phyloP scores from a whole-genome alignment of 2,113 vertebrate species.

The Lamprotornis superbus region DNA sequence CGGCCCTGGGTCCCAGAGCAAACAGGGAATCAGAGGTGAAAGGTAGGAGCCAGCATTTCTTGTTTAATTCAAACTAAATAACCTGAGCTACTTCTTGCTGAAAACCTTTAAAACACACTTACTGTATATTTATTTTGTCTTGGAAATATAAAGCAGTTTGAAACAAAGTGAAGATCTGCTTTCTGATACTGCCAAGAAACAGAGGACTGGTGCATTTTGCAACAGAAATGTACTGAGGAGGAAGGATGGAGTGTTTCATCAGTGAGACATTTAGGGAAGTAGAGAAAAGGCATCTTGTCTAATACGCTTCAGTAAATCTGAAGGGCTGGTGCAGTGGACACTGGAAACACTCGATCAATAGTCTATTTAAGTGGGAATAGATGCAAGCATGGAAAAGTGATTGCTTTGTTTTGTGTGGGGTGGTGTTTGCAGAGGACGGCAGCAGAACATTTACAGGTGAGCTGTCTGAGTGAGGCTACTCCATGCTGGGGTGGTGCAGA shows the following conservation, averaged over 20 bases:
- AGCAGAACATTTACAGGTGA: constrained; percentile 60
- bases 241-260: constrained; percentile 19
- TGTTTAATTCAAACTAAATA: not conserved
- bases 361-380: constrained; percentile 75
- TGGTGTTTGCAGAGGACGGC: constrained; percentile 50
- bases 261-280: constrained; percentile 10
- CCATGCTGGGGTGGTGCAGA: not conserved
- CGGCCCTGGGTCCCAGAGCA: constrained; percentile 30
- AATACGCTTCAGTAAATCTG: constrained; percentile 64
- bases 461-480: constrained; percentile 26
- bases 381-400: constrained; percentile 77
- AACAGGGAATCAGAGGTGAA: constrained; percentile 46
- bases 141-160: not conserved
- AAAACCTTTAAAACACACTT: not conserved
- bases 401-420: constrained; percentile 41
- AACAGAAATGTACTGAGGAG: not conserved
- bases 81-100: not conserved
- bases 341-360: constrained; percentile 78
- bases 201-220: constrained; percentile 26
- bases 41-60: constrained; percentile 67
- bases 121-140: constrained; percentile 19
- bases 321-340: constrained; percentile 78
- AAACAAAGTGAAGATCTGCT: constrained; percentile 25
- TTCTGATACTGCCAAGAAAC: not conserved
- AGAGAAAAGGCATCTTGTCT: constrained; percentile 63